Evolutionary conservation across 2,888 invertebrate species (phyloP).

Genomic region (Lepetodrilus schrolli): DNA sequence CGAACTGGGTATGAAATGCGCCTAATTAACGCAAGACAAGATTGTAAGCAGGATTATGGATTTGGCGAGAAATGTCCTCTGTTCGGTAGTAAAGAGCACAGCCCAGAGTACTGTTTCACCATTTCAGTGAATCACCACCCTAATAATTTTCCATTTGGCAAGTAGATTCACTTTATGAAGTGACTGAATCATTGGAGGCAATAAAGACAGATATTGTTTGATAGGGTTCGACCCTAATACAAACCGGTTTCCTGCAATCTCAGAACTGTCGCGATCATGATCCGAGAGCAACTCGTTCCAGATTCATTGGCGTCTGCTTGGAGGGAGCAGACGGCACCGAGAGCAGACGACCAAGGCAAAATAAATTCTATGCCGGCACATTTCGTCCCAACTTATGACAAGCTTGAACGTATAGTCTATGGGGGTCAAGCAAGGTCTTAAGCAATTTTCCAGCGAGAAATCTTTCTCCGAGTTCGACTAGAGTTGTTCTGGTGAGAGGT

Average conservation of each 20-base stretch:
- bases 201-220: constrained; percentile 27
- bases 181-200: constrained; percentile 23
- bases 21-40: constrained; percentile 2
- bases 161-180: constrained; percentile 27
- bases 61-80: neutral
- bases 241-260: constrained; percentile 23
- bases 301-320: constrained; percentile 9
- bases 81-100: neutral
- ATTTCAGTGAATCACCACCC: constrained; percentile 1
- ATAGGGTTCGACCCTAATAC: constrained; percentile 24
- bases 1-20: neutral
- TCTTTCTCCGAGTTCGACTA: constrained; percentile 4
- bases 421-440: constrained; percentile 33
- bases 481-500: constrained; percentile 30
- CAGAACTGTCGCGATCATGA: neutral
- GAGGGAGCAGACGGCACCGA: constrained; percentile 13
- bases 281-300: constrained; percentile 11
- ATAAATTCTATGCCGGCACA: constrained; percentile 29
- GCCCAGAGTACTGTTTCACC: neutral
- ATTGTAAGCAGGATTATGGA: neutral
- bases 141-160: constrained; percentile 26
- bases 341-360: constrained; percentile 23
- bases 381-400: constrained; percentile 35
- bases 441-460: constrained; percentile 34
- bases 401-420: constrained; percentile 33